Evolutionary conservation across 2,888 invertebrate genomes (phyloP), one percentile per base, ranked within the genome.

Genomic region (Argynnis bischoffii): DNA sequence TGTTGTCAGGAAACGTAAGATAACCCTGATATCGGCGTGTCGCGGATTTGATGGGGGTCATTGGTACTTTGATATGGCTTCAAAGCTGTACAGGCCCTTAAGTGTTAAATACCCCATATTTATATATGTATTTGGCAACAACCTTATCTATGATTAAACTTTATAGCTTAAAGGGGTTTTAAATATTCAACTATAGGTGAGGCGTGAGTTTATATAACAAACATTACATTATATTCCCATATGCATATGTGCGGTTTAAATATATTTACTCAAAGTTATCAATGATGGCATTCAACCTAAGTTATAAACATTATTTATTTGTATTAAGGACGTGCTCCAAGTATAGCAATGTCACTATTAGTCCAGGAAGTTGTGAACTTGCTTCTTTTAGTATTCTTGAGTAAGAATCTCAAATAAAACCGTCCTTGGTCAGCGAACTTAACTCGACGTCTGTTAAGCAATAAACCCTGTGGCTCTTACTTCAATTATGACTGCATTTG

Each of bases 21-120:
- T 86, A 86, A 85, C 79, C 77, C 77, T 71, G 77, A 77, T 80
- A 77, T 69, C 74, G 73, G 65, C 64, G 51, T 69, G 67, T 74
- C 73, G 72, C 74, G 67, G 67, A 75, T 72, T 75, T 70, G 70
- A 69, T 63, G 26, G 72, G 73, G 73, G 74, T 74, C 70, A 75
- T 35, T 47, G 55, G 35, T 55, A 35, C 18, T 50, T 64, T 8
- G 55, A 55, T 55, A 41, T 64, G 26, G n/a, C 26, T 16, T 16
- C 13, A 13, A 48, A 59, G 11, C 26, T 35, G n/a, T 1, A 55
- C 35, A 55, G n/a, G 26, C 57, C 57, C 47, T 46, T 26, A 26
- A 48, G 26, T 26, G 26, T n/a, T 31, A 16, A 48, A 59, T n/a
- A 59, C 21, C 18, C 26, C 48, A 48, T 57, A 47, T 11, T 15